These are phyloP conservation scores for Elachura formosa DNA, from an alignment of 2,113 vertebrate genomes.

Conservation along the genomic window DNA sequence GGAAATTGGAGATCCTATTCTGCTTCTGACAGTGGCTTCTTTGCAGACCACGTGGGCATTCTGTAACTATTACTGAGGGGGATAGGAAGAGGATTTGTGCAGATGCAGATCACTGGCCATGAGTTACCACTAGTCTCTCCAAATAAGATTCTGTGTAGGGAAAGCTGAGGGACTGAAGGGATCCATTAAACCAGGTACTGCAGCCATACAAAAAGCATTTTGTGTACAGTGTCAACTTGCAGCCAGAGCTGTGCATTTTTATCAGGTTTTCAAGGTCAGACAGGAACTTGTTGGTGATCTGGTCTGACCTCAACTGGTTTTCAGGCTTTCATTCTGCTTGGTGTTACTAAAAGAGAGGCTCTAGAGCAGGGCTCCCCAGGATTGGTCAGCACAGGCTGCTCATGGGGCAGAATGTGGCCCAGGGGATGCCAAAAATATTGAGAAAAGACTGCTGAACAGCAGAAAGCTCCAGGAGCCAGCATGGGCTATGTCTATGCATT, in stretches of 20 bases:
- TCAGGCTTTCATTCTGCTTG: neutral
- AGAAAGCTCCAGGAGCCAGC: neutral
- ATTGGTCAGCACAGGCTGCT: neutral
- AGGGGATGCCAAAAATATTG: neutral
- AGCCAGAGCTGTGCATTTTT: slow-evolving; percentile 41
- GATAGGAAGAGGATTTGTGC: neutral
- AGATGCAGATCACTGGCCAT: neutral
- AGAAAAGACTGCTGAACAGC: neutral
- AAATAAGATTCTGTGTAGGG: neutral
- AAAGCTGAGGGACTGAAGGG: neutral
- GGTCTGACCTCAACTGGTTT: slow-evolving; percentile 2
- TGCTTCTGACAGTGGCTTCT: neutral
- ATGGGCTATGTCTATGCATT: neutral
- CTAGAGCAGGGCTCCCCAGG: neutral
- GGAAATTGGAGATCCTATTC: neutral
- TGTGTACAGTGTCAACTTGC: slow-evolving; percentile 40
- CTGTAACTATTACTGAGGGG: neutral
- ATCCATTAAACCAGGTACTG: neutral
- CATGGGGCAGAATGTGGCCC: neutral
- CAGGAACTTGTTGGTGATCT: neutral
- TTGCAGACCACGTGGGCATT: neutral
- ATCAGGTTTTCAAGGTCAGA: slow-evolving; percentile 52
- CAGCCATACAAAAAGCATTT: neutral
- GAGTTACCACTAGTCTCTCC: neutral
- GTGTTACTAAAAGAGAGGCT: neutral